phyloP scores from a whole-genome alignment of 2,113 vertebrate genomes.

The Salvelinus namaycush region DNA sequence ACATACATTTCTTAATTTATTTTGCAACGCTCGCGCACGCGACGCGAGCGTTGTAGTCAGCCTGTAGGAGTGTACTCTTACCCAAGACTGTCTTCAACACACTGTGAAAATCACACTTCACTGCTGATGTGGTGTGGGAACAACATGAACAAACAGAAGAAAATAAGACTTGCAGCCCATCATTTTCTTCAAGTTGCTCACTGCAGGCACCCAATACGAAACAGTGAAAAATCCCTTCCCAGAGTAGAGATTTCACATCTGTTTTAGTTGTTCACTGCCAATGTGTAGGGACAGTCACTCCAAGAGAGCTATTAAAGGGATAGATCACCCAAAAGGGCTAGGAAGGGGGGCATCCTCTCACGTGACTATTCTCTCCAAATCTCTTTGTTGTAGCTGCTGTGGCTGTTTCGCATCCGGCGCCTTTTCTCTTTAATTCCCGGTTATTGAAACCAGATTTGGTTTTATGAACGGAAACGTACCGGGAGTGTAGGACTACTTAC shows the following conservation, averaged over 20 bases:
- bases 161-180: background rate
- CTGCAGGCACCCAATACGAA: background rate
- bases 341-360: slow-evolving; percentile 49
- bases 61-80: too few species aligned
- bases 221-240: background rate
- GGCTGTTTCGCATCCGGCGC: slow-evolving; percentile 29
- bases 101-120: too few species aligned
- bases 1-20: too few species aligned
- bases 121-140: too few species aligned
- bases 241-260: background rate
- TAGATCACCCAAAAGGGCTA: background rate
- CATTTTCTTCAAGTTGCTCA: background rate
- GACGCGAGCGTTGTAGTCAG: too few species aligned
- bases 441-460: slow-evolving; percentile 14
- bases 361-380: slow-evolving; percentile 59
- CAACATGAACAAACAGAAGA: background rate
- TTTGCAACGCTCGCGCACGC: too few species aligned
- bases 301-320: background rate
- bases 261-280: background rate
- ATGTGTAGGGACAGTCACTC: background rate
- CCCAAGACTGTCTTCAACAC: too few species aligned
- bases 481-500: slow-evolving; percentile 9
- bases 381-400: slow-evolving; percentile 69
- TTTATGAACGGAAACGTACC: slow-evolving; percentile 19
- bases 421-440: background rate